Conservation (phyloP, 2,888 invertebrate genomes). For the Ecdyonurus torrentis region DNA sequence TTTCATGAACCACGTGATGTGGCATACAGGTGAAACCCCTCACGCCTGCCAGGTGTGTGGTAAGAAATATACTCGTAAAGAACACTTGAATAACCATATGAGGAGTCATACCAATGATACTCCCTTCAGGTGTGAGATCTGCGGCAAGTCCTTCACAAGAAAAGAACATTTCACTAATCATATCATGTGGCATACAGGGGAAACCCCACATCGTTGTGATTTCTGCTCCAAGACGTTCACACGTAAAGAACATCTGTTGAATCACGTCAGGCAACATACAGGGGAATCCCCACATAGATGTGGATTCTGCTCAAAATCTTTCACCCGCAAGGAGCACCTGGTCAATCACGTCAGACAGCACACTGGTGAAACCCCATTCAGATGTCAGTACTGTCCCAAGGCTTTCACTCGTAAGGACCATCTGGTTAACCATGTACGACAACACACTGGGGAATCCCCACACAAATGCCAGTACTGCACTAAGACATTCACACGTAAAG, state of each 20-base stretch:
- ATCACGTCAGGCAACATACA: conserved; percentile 62
- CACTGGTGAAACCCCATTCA: conserved; percentile 51
- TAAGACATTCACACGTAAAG: conserved; percentile 28
- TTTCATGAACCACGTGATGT: conserved; percentile 66
- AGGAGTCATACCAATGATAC: conserved; percentile 22
- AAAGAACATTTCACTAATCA: conserved; percentile 85
- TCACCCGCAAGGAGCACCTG: conserved; percentile 72
- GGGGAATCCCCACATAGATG: conserved; percentile 74
- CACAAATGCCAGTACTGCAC: conserved; percentile 75
- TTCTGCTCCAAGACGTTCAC: conserved; percentile 67
- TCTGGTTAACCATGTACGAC: conserved; percentile 53
- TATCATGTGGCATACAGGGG: conserved; percentile 77
- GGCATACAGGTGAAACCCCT: conserved; percentile 38
- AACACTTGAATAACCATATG: conserved; percentile 22
- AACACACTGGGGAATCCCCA: conserved; percentile 66
- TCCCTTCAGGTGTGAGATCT: conserved; percentile 22
- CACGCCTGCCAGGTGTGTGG: conserved; percentile 28
- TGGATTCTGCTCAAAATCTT: conserved; percentile 72
- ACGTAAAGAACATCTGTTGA: conserved; percentile 55
- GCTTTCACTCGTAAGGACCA: conserved; percentile 74
- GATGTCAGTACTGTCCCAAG: conserved; percentile 72
- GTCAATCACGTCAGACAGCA: conserved; percentile 73
- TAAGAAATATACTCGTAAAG: conserved; percentile 24
- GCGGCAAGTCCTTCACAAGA: conserved; percentile 59
- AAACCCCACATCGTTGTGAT: conserved; percentile 61